Evolutionary conservation across 1,140 invertebrate genomes (phyloP).

Genomic region (Diplogasteroides magnus): DNA sequence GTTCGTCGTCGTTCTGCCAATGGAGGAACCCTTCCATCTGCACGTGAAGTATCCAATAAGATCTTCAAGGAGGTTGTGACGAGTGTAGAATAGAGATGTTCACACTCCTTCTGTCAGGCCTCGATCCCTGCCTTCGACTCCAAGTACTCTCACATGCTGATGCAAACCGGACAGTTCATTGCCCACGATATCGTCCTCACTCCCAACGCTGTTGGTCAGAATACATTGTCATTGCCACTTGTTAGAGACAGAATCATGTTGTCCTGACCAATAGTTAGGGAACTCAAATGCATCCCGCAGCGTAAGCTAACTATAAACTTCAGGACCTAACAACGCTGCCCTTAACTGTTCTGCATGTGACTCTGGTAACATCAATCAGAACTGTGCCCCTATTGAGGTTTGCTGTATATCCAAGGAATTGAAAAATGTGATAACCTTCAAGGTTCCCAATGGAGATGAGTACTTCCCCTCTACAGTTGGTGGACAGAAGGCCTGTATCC

Average conservation of each 20-base stretch:
- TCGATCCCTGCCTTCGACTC: conserved; percentile 13
- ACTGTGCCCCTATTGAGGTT: conserved; percentile 25
- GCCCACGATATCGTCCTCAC: conserved; percentile 31
- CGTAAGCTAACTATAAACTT: no score
- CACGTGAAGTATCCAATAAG: conserved; percentile 22
- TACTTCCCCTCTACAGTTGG: conserved; percentile 9
- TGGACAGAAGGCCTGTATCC: conserved; percentile 17
- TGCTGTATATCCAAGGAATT: not conserved
- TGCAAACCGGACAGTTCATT: conserved; percentile 26
- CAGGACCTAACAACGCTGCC: conserved; percentile 20
- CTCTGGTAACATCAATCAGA: conserved; percentile 8
- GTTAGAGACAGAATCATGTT: no score
- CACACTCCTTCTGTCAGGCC: not conserved
- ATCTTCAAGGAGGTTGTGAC: conserved; percentile 11
- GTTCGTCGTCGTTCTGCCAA: conserved; percentile 16
- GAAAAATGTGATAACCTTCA: not conserved
- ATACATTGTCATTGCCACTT: no score
- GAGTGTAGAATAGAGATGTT: not conserved
- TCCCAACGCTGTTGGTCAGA: conserved; percentile 21
- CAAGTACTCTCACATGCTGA: conserved; percentile 17
- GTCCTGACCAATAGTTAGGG: no score
- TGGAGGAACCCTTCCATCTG: conserved; percentile 16
- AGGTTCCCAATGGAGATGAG: conserved; percentile 10
- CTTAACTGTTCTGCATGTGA: conserved; percentile 21
- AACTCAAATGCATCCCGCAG: no score